Evolutionary conservation across 2,888 invertebrate genomes (phyloP), one percentile per base, ranked within the genome.

Genomic region (Anoncus sp.): DNA sequence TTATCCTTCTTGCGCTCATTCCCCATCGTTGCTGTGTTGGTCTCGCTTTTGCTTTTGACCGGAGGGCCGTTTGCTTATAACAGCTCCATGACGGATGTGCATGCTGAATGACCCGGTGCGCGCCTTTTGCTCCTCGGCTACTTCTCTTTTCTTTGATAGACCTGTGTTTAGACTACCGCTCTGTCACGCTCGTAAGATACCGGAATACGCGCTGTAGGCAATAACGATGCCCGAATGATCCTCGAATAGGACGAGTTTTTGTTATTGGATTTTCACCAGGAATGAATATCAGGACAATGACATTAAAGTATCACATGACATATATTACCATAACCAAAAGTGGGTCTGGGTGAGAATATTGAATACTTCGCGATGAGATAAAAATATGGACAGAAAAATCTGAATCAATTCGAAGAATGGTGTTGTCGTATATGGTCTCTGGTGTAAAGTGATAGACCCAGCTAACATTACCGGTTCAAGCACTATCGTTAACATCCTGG

Each of bases 1-100:
- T 65, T 27, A 40, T 62, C 45, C 31, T 45, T 53, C 55, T 27
- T 43, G 27, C 18, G 43, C 55, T 38, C 49, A 3, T 14, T 27
- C 55, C 7, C 18, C 31, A 14, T 71, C 27, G n/a, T n/a, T n/a
- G 1, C 51, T 76, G 49, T 67, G n/a, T 47, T 38, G 49, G 60
- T 43, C 59, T 69, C 31, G 6, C 63, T 65, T 27, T 7, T 51
- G 53, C 65, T 47, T 57, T 49, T 53, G 9, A 43, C 40, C 60
- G 24, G 47, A 47, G 60, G 43, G 43, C 51, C 38, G 51, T n/a
- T n/a, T 22, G 71, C 66, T 74, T 70, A 71, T 72, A 79, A 79
- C 72, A 66, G 66, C 38, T 79, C 79, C 75, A 79, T 79, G 79
- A 79, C 79, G 75, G 75, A 79, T 79, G 78, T 67, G 65, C 75